Percentiles rank a stretch among this genome's conserved stretches.
Conservation (phyloP, 2,797 vertebrate genomes). For the Poeciliopsis turneri region DNA sequence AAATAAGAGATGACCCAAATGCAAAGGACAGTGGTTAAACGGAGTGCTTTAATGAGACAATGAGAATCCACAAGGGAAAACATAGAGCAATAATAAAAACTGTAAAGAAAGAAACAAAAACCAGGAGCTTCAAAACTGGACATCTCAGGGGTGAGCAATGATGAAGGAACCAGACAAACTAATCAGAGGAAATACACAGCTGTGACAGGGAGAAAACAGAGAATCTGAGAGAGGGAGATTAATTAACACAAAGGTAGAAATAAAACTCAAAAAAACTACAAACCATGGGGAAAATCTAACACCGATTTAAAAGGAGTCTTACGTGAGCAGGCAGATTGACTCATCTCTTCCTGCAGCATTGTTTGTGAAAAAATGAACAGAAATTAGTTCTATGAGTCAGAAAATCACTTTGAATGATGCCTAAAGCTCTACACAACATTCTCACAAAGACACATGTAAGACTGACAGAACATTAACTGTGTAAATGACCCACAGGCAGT, state of each 20-base stretch:
- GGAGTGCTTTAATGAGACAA: too few relatives aligned
- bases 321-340: neutral
- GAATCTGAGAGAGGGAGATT: neutral
- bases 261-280: neutral
- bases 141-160: neutral
- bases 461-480: conserved; percentile 48
- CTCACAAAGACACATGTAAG: conserved; percentile 31
- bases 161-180: neutral
- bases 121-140: neutral
- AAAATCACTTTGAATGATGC: conserved; percentile 15
- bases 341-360: neutral
- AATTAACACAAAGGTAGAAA: neutral
- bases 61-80: neutral
- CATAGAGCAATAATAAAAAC: too few relatives aligned
- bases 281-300: neutral
- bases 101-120: neutral
- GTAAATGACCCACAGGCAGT: conserved; percentile 50
- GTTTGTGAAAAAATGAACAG: neutral
- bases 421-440: conserved; percentile 11
- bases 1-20: too few relatives aligned
- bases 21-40: too few relatives aligned
- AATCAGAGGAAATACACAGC: neutral
- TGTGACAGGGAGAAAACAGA: neutral
- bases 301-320: neutral
- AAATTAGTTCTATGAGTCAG: conserved; percentile 12